Evolutionary conservation across 2,797 vertebrate genomes (phyloP).

Genomic region (Micromesistius poutassou): DNA sequence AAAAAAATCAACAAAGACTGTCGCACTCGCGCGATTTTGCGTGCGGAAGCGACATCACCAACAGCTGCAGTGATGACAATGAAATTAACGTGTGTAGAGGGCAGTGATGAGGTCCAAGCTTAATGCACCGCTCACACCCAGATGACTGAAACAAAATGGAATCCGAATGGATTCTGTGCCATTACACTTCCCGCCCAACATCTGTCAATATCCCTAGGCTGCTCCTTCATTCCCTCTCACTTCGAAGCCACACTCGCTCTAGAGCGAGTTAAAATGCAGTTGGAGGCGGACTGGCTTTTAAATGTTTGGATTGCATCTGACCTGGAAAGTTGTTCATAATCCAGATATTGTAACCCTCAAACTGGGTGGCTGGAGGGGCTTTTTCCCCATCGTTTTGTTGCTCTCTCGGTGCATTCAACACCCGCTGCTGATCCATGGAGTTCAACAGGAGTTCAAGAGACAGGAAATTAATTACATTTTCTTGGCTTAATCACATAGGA

Average conservation of each 20-base stretch:
- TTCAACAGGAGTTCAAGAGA: conserved; percentile 5
- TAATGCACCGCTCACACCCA: background rate
- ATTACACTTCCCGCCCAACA: background rate
- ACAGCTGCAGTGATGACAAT: background rate
- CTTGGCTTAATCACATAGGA: background rate
- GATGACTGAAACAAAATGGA: background rate
- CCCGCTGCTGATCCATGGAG: background rate
- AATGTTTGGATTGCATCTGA: background rate
- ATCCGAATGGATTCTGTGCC: background rate
- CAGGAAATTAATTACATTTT: background rate
- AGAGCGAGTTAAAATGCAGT: background rate
- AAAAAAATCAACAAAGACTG: background rate
- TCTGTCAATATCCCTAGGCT: background rate
- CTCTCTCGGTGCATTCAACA: background rate
- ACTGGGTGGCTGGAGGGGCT: background rate
- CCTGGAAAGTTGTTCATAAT: background rate
- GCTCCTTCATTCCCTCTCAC: background rate
- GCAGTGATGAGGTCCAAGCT: background rate
- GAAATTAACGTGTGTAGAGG: background rate
- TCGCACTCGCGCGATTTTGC: background rate
- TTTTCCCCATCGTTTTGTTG: background rate
- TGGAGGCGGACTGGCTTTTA: background rate
- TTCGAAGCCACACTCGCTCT: background rate
- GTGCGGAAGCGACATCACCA: background rate
- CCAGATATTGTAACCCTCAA: background rate